phyloP scores from a whole-genome alignment of 2,113 vertebrate species.

The Loxodonta africana region DNA sequence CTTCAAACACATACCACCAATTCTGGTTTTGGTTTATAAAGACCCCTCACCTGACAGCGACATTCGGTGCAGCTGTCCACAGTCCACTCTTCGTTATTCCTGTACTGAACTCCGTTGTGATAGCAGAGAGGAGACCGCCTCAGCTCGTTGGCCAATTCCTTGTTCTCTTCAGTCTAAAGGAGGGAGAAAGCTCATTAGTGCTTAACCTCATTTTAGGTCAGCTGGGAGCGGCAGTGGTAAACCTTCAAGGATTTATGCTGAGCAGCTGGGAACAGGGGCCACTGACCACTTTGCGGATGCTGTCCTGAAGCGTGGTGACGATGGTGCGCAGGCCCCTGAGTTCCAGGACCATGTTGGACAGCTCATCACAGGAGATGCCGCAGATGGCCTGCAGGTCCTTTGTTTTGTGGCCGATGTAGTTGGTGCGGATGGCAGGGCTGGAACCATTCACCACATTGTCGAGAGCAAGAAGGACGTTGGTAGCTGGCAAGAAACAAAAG shows the following conservation, averaged over 20 bases:
- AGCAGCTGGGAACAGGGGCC: background rate
- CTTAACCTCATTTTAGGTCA: background rate
- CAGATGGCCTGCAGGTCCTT: constrained; percentile 96
- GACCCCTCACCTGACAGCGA: constrained; percentile 95
- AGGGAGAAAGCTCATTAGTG: background rate
- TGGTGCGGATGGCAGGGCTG: constrained; percentile 96
- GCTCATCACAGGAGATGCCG: constrained; percentile 96
- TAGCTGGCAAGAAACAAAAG: constrained; percentile 77
- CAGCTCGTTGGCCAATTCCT: constrained; percentile 87
- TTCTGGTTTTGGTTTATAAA: background rate
- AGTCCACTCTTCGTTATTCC: constrained; percentile 96
- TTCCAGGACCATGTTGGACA: constrained; percentile 95
- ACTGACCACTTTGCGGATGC: constrained; percentile 96
- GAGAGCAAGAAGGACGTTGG: constrained; percentile 92
- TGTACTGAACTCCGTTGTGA: constrained; percentile 94
- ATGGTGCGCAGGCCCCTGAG: constrained; percentile 94
- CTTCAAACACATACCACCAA: background rate
- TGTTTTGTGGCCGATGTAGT: constrained; percentile 96
- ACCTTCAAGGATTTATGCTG: background rate
- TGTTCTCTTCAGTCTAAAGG: constrained; percentile 91
- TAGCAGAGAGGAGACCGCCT: constrained; percentile 90
- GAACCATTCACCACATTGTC: constrained; percentile 96
- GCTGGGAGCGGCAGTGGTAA: background rate
- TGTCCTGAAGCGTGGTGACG: constrained; percentile 94
- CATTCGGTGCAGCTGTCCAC: constrained; percentile 98